A percentile compares a stretch with the other conserved stretches of the same genome.
Evolutionary conservation across 2,797 vertebrate genomes (phyloP).

Genomic region (Mormyrops attenuatus): DNA sequence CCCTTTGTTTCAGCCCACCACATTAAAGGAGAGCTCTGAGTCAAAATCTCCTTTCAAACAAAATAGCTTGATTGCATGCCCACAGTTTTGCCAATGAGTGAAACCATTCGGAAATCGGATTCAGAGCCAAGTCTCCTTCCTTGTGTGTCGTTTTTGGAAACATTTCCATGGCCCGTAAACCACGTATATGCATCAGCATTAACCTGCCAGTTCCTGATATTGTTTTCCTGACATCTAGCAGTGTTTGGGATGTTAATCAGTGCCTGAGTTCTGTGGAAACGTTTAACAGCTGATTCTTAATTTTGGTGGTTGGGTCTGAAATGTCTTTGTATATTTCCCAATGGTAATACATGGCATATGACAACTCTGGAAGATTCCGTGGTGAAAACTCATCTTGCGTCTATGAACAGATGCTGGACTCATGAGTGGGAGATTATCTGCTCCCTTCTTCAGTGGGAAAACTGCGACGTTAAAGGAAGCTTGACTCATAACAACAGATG

Average conservation of each 20-base stretch:
- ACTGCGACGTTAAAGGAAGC: background rate
- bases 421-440: background rate
- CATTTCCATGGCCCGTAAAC: background rate
- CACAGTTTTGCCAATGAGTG: background rate
- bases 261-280: background rate
- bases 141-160: background rate
- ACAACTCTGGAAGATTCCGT: background rate
- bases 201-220: background rate
- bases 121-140: background rate
- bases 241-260: background rate
- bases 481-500: background rate
- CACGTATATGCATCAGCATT: background rate
- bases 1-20: background rate
- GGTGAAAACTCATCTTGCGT: background rate
- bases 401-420: background rate
- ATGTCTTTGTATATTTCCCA: background rate
- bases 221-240: background rate
- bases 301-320: background rate
- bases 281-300: background rate
- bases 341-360: background rate
- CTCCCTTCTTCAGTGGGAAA: background rate
- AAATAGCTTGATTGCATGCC: background rate
- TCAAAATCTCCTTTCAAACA: background rate
- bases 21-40: conserved; percentile 13
- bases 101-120: background rate